Conservation (phyloP, 2,797 vertebrate species). For the Lacerta bilineata region DNA sequence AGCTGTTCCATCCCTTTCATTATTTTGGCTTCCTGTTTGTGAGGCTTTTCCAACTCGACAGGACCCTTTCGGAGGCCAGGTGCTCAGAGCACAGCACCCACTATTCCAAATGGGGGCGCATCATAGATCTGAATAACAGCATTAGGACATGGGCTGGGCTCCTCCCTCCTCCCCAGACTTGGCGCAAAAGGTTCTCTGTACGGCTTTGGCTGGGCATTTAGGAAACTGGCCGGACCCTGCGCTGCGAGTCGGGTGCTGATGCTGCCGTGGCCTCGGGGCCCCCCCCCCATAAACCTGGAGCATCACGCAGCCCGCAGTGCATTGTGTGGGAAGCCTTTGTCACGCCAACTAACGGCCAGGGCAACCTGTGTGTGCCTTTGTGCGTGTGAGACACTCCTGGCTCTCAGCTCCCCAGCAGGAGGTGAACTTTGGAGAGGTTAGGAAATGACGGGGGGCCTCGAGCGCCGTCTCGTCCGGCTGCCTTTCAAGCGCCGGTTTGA, state of each 20-base stretch:
- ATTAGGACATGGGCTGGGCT: too few relatives aligned
- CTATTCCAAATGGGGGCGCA: too few relatives aligned
- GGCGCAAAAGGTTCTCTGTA: too few relatives aligned
- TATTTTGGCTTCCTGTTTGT: too few relatives aligned
- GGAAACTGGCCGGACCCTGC: neutral
- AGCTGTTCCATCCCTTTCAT: too few relatives aligned
- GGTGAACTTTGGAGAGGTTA: neutral
- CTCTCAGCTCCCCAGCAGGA: neutral
- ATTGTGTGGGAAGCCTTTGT: neutral
- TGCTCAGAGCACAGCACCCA: fast-evolving
- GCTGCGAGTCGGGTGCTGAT: neutral
- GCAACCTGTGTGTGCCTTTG: neutral
- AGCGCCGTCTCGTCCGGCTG: neutral
- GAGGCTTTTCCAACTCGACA: too few relatives aligned
- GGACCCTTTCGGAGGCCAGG: too few relatives aligned
- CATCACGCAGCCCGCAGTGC: neutral
- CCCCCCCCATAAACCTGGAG: neutral
- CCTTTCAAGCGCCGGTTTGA: slow-evolving; percentile 28
- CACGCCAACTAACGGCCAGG: too few relatives aligned
- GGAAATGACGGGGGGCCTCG: neutral
- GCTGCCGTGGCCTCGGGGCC: neutral
- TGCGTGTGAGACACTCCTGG: neutral
- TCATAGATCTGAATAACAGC: too few relatives aligned
- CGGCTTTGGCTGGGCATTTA: too few relatives aligned
- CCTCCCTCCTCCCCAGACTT: too few relatives aligned